A percentile compares a stretch with the other conserved stretches of the same genome.
Evolutionary conservation across 2,797 vertebrate species (phyloP).

Genomic region (Crypturellus tataupa): DNA sequence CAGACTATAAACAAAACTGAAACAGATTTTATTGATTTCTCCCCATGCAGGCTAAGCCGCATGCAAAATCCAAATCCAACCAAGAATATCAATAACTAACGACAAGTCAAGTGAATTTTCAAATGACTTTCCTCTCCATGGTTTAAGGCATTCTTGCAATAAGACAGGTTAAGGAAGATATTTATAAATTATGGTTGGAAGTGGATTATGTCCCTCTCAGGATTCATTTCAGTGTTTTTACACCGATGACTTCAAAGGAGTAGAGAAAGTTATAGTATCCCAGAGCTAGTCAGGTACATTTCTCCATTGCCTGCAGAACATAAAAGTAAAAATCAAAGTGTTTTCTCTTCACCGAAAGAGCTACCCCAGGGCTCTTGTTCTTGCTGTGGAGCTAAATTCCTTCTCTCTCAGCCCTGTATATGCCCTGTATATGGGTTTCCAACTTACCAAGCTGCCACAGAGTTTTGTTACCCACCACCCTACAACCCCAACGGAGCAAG

Average conservation of each 20-base stretch:
- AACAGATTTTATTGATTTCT: constrained; percentile 70
- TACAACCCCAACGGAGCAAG: not conserved
- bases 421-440: not conserved
- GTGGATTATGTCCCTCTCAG: not conserved
- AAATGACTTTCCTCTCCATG: constrained; percentile 28
- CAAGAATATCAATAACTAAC: constrained; percentile 60
- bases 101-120: constrained; percentile 54
- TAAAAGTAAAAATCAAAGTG: not conserved
- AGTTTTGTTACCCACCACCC: not conserved
- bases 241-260: not conserved
- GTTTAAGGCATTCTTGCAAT: constrained; percentile 10
- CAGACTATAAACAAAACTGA: constrained; percentile 61
- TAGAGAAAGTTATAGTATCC: not conserved
- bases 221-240: constrained; percentile 21
- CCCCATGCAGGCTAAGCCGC: constrained; percentile 29
- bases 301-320: not conserved
- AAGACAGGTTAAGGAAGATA: constrained; percentile 23
- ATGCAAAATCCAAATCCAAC: constrained; percentile 67
- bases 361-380: not conserved
- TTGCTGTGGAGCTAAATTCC: not conserved
- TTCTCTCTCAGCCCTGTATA: not conserved
- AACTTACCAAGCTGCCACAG: not conserved
- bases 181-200: constrained; percentile 27
- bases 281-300: not conserved
- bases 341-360: not conserved